Percentiles rank a stretch among this genome's conserved stretches.
phyloP scores from a whole-genome alignment of 2,797 vertebrate species.

The Sphenopsis melanotis region DNA sequence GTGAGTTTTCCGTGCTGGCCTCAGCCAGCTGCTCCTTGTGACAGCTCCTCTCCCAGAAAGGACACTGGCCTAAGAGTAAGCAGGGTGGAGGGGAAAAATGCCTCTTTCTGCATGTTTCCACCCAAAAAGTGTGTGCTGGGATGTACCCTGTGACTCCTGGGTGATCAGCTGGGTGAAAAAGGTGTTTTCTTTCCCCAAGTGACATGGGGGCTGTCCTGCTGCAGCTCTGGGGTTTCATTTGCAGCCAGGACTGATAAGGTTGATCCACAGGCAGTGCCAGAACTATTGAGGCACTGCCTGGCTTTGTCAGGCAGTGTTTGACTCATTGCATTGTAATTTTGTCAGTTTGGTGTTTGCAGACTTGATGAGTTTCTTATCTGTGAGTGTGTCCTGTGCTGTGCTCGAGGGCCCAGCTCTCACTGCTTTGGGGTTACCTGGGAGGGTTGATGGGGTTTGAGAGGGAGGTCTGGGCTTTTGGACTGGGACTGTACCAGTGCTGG shows the following conservation, averaged over 20 bases:
- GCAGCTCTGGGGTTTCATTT: not conserved
- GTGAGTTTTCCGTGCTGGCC: not conserved
- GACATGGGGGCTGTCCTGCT: rapidly evolving
- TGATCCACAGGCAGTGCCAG: not conserved
- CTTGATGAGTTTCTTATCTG: rapidly evolving
- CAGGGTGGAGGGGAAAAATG: not conserved
- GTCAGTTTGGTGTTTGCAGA: not conserved
- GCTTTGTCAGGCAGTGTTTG: not conserved
- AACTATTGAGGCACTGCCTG: not conserved
- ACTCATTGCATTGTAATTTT: rapidly evolving
- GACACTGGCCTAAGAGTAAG: not conserved
- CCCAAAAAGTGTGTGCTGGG: not conserved
- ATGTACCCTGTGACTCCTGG: rapidly evolving
- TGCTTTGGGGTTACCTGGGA: not conserved
- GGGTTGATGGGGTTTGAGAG: not conserved
- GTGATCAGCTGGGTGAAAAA: not conserved
- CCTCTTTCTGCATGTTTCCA: not conserved
- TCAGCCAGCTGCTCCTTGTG: not conserved
- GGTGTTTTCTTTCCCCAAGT: rapidly evolving
- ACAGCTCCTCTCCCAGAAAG: not conserved
- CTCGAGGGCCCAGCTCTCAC: rapidly evolving
- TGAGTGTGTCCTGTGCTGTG: rapidly evolving
- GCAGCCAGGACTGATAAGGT: not conserved
- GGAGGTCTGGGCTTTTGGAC: not conserved
- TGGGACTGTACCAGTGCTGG: rapidly evolving